Base-by-base conservation (phyloP, 2,888 invertebrate genomes). In the Apodemia duryi region DNA sequence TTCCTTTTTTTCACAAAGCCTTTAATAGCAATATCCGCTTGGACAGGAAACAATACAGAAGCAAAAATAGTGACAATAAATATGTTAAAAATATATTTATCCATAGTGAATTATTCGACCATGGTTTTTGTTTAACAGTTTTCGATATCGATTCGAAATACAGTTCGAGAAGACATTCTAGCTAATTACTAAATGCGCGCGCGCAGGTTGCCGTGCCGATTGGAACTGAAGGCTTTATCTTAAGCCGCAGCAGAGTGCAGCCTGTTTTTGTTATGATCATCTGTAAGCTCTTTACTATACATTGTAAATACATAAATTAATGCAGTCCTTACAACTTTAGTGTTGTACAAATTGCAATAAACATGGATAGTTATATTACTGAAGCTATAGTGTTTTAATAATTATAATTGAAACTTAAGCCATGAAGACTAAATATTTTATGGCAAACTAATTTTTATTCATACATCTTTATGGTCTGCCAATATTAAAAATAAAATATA, bases 221-320 rank as follows among this genome's bases (percentile, higher is more conserved):
- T 77, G 81, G 84, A 83, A 91, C 91, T 91, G 90, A 83, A 89
- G 88, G 89, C 84, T 87, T 79, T 83, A 84, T 84, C 80, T 82
- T 77, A 74, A 77, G 78, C 72, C 79, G 85, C 84, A 43, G 38
- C 85, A 85, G 80, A 81, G 78, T 83, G 83, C 83, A 88, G 85
- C 86, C 85, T 84, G 75, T 73, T 74, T 84, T 85, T 83, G 83
- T 71, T 84, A 82, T 82, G 82, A 81, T 84, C 86, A 87, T 88
- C 84, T 84, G 79, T 77, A 81, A 82, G 79, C 79, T 77, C 74
- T 79, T 80, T 80, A 77, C 82, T 80, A 80, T 79, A 79, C 81
- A 81, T 83, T 78, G 82, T 83, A 81, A 86, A 84, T 79, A 81
- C 74, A 80, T 77, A 76, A 81, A 77, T 77, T 80, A 76, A 76